These are phyloP conservation scores for Dysmachus trigonus DNA, from an alignment of 2,888 invertebrate genomes.

Conservation along the genomic window DNA sequence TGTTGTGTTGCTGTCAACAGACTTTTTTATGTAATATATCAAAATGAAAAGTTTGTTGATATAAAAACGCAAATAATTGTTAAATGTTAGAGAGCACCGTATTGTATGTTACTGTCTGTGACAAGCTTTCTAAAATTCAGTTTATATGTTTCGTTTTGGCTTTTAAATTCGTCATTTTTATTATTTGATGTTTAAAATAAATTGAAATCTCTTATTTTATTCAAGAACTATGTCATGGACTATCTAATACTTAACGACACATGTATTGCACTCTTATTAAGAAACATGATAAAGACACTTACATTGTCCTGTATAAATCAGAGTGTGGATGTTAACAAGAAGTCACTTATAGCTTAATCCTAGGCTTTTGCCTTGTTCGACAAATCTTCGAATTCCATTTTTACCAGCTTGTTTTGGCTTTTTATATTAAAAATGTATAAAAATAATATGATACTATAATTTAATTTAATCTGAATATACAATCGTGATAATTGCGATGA, in stretches of 20 bases:
- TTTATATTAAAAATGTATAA: not conserved
- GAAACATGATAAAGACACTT: not conserved
- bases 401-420: not conserved
- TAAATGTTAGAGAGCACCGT: constrained; percentile 32
- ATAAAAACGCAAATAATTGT: constrained; percentile 18
- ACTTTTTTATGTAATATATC: not conserved
- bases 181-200: not conserved
- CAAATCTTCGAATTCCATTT: not conserved
- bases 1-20: constrained; percentile 16
- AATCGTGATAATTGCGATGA: too few relatives aligned
- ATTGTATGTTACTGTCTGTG: not conserved
- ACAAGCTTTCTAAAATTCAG: not conserved
- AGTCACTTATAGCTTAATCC: not conserved
- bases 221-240: not conserved
- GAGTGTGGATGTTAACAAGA: not conserved
- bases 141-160: not conserved
- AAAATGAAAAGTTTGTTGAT: constrained; percentile 2
- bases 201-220: not conserved
- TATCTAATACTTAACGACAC: not conserved
- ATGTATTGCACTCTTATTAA: not conserved
- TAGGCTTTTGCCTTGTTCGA: not conserved
- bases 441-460: not conserved
- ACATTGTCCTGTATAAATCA: not conserved
- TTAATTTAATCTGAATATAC: not conserved
- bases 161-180: not conserved